Conservation (phyloP, 2,797 vertebrate genomes). For the Ctenosaura bakeri region DNA sequence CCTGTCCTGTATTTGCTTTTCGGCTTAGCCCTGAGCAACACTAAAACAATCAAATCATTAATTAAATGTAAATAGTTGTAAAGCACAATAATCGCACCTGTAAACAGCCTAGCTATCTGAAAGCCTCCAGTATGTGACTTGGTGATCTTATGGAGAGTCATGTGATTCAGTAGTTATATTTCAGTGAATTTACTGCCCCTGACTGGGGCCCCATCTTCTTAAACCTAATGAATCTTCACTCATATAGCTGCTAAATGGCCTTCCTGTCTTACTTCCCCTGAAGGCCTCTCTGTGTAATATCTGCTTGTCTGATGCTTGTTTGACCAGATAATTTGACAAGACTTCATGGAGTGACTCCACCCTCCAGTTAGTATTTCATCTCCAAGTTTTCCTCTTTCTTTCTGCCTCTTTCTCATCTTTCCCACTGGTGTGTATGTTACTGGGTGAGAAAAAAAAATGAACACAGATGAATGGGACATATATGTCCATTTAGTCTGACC, state of each 20-base stretch:
- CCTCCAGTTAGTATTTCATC: constrained; percentile 39
- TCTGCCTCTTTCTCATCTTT: not conserved
- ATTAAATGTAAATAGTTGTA: not conserved
- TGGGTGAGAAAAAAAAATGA: not conserved
- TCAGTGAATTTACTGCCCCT: constrained; percentile 49
- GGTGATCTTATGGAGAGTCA: not conserved
- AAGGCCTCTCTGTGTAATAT: constrained; percentile 47
- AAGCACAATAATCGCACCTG: not conserved
- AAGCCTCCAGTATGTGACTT: not conserved
- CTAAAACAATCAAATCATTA: not conserved
- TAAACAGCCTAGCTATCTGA: not conserved
- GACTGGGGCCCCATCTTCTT: constrained; percentile 44
- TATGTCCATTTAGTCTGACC: not conserved
- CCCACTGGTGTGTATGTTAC: not conserved
- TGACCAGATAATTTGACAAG: constrained; percentile 59
- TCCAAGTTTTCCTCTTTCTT: not conserved
- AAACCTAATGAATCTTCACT: constrained; percentile 40
- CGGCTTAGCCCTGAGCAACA: not conserved
- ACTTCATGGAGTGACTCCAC: constrained; percentile 45
- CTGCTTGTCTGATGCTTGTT: constrained; percentile 62
- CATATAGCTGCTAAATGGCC: constrained; percentile 61
- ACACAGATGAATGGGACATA: not conserved
- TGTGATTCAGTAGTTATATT: not conserved
- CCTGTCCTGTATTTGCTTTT: not conserved
- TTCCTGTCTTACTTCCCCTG: constrained; percentile 59